Conservation (phyloP, 2,113 vertebrate genomes). For the Chrysemys picta region DNA sequence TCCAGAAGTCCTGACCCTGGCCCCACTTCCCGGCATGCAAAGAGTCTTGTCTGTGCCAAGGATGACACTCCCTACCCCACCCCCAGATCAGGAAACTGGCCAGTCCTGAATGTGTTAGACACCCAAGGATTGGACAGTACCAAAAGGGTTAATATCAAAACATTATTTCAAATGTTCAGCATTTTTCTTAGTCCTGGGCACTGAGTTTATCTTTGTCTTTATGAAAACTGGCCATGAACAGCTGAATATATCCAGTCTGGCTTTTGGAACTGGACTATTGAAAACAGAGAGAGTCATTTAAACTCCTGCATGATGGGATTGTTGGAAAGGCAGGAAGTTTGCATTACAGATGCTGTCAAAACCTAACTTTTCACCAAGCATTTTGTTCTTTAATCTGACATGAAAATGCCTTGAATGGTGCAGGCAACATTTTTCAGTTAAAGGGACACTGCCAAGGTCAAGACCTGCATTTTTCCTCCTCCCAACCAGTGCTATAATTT, state of each 20-base stretch:
- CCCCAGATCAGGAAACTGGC: neutral
- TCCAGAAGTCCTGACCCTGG: neutral
- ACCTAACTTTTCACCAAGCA: neutral
- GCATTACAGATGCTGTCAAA: conserved; percentile 1
- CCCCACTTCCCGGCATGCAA: neutral
- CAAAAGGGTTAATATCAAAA: neutral
- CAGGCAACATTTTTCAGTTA: neutral
- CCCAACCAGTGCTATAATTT: neutral
- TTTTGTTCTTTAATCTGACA: neutral
- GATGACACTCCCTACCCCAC: neutral
- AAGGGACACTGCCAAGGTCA: neutral
- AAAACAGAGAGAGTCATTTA: neutral
- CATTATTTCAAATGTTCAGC: neutral
- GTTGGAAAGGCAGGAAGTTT: neutral
- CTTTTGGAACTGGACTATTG: neutral
- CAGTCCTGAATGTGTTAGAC: neutral
- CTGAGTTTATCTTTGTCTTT: neutral
- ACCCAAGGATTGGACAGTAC: neutral
- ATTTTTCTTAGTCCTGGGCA: neutral
- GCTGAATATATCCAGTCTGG: neutral
- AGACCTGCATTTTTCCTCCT: neutral
- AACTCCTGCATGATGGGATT: neutral
- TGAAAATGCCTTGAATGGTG: neutral
- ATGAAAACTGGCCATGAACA: neutral
- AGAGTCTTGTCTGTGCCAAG: conserved; percentile 11